Evolutionary conservation across 1,140 invertebrate genomes (phyloP).

Genomic region (Druon quercuslanigerum): DNA sequence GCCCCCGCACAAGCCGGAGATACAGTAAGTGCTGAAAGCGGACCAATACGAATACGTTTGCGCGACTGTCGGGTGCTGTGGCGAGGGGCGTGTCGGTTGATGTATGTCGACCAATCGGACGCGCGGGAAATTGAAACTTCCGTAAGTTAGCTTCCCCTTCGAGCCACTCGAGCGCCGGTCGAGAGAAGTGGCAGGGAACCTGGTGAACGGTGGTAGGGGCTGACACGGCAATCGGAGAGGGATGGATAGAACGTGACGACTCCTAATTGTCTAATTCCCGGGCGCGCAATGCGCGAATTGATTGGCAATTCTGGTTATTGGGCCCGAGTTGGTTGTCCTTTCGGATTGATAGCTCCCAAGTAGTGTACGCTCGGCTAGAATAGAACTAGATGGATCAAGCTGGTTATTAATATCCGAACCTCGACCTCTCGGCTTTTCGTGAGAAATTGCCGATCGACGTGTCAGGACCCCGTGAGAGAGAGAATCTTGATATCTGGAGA

Average conservation of each 20-base stretch:
- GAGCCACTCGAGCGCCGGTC: conserved; percentile 39
- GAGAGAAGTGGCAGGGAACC: conserved; percentile 32
- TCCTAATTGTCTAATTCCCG: conserved; percentile 77
- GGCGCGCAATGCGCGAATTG: conserved; percentile 68
- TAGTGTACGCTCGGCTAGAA: conserved; percentile 32
- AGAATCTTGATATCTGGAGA: not conserved
- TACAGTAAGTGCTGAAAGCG: conserved; percentile 59
- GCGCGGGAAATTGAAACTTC: conserved; percentile 20
- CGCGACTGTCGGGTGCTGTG: conserved; percentile 35
- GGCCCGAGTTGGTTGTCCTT: conserved; percentile 49
- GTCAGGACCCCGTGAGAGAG: conserved; percentile 31
- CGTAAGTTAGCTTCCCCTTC: conserved; percentile 38
- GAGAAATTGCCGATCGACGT: conserved; percentile 45
- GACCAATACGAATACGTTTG: conserved; percentile 40
- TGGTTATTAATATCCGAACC: conserved; percentile 46
- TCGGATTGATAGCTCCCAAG: conserved; percentile 49
- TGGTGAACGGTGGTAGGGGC: conserved; percentile 27
- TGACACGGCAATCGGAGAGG: conserved; percentile 47
- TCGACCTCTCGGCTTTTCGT: conserved; percentile 36
- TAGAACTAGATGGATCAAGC: conserved; percentile 32
- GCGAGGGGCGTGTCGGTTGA: conserved; percentile 31
- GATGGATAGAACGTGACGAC: conserved; percentile 69
- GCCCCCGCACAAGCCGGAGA: conserved; percentile 65
- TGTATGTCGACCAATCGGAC: conserved; percentile 39
- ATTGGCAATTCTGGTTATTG: conserved; percentile 66